These are phyloP conservation scores for Archips crataeganus DNA, from an alignment of 2,888 invertebrate genomes.

Conservation along the genomic window DNA sequence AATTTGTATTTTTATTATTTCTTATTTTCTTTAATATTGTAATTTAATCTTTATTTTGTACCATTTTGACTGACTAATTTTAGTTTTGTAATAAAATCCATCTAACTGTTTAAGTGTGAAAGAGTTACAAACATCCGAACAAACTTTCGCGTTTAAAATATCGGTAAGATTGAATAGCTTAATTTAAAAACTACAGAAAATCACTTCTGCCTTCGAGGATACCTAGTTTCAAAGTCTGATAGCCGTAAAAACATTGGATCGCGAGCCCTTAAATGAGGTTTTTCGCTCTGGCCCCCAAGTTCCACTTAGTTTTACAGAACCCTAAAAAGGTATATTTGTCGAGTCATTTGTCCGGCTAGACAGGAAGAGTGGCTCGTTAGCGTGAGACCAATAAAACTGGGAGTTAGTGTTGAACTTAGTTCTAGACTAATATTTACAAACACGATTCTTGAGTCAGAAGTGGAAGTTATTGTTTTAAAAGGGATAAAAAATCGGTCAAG, in stretches of 20 bases:
- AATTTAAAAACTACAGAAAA: too few relatives aligned
- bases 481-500: too few relatives aligned
- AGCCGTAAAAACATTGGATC: not conserved
- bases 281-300: not conserved
- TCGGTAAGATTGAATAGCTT: too few relatives aligned
- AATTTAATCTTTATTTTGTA: too few relatives aligned
- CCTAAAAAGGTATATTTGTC: constrained; percentile 6
- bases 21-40: too few relatives aligned
- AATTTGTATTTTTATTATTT: too few relatives aligned
- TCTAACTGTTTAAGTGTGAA: too few relatives aligned
- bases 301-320: not conserved
- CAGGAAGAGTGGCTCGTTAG: constrained; percentile 21
- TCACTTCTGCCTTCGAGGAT: too few relatives aligned
- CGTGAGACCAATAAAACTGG: constrained; percentile 11
- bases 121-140: too few relatives aligned
- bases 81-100: too few relatives aligned
- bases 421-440: not conserved
- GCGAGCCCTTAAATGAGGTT: not conserved
- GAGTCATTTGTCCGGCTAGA: constrained; percentile 12
- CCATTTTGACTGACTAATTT: too few relatives aligned
- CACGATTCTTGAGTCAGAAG: not conserved
- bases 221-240: not conserved
- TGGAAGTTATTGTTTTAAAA: not conserved
- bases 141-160: too few relatives aligned
- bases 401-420: not conserved